These are phyloP conservation scores for Amiota minor DNA, from an alignment of 2,888 invertebrate genomes.

Conservation along the genomic window DNA sequence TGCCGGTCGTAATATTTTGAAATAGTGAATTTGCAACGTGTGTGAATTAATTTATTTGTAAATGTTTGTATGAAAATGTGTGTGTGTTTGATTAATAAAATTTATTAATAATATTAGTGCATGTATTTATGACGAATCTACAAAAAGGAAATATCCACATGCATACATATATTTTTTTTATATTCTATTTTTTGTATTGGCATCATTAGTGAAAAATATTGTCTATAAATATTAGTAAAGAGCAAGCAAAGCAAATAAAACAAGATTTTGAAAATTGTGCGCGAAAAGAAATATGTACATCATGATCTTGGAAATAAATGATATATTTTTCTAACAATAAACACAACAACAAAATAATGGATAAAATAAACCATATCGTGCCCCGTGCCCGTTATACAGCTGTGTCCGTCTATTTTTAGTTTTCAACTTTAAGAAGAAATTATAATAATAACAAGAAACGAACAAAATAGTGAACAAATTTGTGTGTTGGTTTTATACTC, in stretches of 20 bases:
- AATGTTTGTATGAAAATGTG: background rate
- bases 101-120: no score
- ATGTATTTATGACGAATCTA: no score
- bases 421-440: background rate
- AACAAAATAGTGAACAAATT: constrained; percentile 1
- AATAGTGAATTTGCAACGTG: background rate
- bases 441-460: background rate
- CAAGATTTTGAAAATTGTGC: constrained; percentile 32
- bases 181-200: no score
- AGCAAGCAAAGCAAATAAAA: background rate
- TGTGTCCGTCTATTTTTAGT: constrained; percentile 15
- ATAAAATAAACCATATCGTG: background rate
- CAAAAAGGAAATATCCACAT: no score
- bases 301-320: background rate
- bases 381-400: constrained; percentile 7
- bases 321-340: background rate
- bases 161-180: no score
- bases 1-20: no score
- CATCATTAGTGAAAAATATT: no score
- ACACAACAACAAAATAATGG: constrained; percentile 8
- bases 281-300: constrained; percentile 44
- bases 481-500: constrained; percentile 8
- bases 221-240: background rate
- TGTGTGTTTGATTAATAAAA: background rate
- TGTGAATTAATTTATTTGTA: constrained; percentile 8